Evolutionary conservation across 2,888 invertebrate genomes (phyloP).

Genomic region (Eupithecia abbreviata): DNA sequence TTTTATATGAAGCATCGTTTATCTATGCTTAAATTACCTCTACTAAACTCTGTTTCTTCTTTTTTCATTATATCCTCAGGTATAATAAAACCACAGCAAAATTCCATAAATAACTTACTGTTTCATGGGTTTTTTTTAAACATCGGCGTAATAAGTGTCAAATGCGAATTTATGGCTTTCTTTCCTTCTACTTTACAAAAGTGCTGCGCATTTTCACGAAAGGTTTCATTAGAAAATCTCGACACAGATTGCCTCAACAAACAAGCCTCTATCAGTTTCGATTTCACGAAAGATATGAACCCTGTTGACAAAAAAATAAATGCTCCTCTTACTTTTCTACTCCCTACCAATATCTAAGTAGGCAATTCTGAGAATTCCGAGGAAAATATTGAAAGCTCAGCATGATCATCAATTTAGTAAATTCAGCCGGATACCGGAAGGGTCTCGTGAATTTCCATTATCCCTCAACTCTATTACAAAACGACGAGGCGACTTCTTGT

Average conservation of each 20-base stretch:
- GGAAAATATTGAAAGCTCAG: constrained; percentile 18
- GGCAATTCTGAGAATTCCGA: background rate
- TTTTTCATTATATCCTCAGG: background rate
- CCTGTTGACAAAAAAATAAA: background rate
- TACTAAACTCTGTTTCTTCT: background rate
- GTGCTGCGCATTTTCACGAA: background rate
- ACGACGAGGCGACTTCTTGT: constrained; percentile 17
- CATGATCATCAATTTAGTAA: constrained; percentile 12
- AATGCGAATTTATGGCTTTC: background rate
- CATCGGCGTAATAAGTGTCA: background rate
- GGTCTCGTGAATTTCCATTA: constrained; percentile 16
- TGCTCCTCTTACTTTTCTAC: background rate
- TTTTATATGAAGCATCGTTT: background rate
- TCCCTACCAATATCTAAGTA: background rate
- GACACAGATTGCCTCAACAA: background rate
- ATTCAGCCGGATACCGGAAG: constrained; percentile 9
- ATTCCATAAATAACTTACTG: background rate
- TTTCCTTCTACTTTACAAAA: background rate
- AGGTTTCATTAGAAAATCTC: background rate
- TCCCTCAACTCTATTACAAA: constrained; percentile 23
- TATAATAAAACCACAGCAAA: background rate
- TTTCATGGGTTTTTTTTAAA: background rate
- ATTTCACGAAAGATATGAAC: background rate
- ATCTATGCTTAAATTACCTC: background rate
- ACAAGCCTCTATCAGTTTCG: background rate